phyloP scores from a whole-genome alignment of 2,113 vertebrate genomes.

The Pteropus alecto region DNA sequence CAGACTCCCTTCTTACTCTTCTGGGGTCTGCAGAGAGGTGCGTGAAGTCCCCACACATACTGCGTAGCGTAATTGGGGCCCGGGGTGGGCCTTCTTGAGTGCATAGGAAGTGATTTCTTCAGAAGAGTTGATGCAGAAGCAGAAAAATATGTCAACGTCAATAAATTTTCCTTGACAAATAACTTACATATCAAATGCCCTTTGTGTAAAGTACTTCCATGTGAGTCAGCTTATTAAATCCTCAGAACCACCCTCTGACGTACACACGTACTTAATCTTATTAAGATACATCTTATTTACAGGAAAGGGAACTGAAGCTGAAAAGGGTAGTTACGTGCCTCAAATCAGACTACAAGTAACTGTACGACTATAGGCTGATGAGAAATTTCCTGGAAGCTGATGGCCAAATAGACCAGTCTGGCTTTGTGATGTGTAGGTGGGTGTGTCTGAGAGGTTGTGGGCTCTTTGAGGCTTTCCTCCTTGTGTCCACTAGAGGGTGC shows the following conservation, averaged over 20 bases:
- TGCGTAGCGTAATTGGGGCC: neutral
- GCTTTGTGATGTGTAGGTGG: fast-evolving
- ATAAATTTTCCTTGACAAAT: neutral
- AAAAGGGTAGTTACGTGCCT: neutral
- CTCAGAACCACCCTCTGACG: neutral
- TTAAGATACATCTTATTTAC: neutral
- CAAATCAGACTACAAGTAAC: neutral
- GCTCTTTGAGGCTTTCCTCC: neutral
- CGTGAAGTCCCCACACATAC: neutral
- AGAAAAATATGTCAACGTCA: neutral
- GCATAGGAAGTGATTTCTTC: neutral
- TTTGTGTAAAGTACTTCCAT: neutral
- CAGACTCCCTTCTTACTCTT: neutral
- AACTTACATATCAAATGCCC: neutral
- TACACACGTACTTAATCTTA: neutral
- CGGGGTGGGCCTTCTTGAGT: neutral
- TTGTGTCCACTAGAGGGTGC: constrained; percentile 10
- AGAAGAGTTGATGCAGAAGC: neutral
- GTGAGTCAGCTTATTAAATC: neutral
- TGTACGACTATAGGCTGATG: neutral
- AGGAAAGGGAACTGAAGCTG: neutral
- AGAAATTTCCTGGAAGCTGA: neutral
- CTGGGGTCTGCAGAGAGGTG: neutral
- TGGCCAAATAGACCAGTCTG: no score
- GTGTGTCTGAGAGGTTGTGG: fast-evolving